These are phyloP conservation scores for Aurelia coerulea DNA, from an alignment of 30 jellyfish, hydroid and myxozoan genomes.

Conservation along the genomic window DNA sequence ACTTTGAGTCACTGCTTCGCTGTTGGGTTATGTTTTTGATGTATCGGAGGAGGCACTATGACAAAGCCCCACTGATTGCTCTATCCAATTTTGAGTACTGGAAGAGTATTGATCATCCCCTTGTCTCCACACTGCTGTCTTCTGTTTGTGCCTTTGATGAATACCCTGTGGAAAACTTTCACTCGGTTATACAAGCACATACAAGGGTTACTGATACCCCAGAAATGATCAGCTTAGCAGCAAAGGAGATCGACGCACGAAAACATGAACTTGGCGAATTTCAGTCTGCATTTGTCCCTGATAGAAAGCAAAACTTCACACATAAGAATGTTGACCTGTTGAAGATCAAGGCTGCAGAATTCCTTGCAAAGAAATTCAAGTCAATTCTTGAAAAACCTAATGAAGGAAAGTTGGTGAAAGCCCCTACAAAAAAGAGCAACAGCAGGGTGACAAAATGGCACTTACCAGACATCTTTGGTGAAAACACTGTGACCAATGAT, in stretches of 20 bases:
- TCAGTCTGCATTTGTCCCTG: constrained; percentile 6
- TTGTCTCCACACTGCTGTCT: constrained; percentile 3
- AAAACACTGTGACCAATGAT: constrained; percentile 13
- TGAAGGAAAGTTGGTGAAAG: neutral
- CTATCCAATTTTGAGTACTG: constrained; percentile 14
- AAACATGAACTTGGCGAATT: neutral
- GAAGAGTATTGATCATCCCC: constrained; percentile 18
- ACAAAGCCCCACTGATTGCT: constrained; percentile 38
- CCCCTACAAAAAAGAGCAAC: neutral
- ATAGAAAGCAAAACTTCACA: neutral
- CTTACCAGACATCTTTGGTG: constrained; percentile 18
- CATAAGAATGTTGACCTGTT: constrained; percentile 1
- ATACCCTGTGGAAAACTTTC: neutral
- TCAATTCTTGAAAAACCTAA: constrained; percentile 2
- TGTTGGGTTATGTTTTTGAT: constrained; percentile 14
- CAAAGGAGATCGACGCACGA: constrained; percentile 1
- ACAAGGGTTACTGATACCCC: neutral
- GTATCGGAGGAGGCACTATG: constrained; percentile 9
- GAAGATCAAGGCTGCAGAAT: neutral
- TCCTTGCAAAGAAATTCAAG: neutral
- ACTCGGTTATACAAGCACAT: constrained; percentile 10
- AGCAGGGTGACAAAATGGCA: constrained; percentile 12
- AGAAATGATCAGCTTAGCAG: constrained; percentile 2
- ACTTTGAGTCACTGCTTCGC: constrained; percentile 1
- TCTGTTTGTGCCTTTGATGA: neutral